Base-by-base conservation (phyloP, 2,113 vertebrate genomes). In the Gadus macrocephalus region DNA sequence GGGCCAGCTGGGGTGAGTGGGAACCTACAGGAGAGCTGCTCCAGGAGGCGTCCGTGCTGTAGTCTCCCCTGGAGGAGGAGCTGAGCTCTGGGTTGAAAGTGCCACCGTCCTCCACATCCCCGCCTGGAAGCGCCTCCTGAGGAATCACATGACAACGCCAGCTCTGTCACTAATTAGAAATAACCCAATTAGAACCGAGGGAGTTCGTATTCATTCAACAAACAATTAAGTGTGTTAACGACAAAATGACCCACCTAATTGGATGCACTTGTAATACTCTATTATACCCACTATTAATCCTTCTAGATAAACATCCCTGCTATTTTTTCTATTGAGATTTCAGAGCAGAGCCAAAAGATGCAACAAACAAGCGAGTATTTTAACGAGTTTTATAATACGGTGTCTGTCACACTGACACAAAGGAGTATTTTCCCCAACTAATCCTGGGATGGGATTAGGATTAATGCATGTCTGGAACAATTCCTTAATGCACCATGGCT, bases 101-200 rank as follows among this genome's bases (percentile, higher is more conserved):
- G 25, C 86, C 78, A 69, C 93, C 90, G 53, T 92, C 77, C 73
- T 95, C 94, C n/a, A 80, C 81, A 64, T 96, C 95, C n/a, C 81
- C 88, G 81, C 90, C 88, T 78, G 90, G 87, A 83, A 90, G 75
- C 0, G 83, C 76, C 72, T 84, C 87, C 87, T 82, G 66, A 31
- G n/a, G 56, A 72, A 69, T 11, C 15, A 74, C 3, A 42, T 20
- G 17, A 62, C n/a, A 66, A 77, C 55, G 70, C 31, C 28, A 35
- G 11, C 60, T 65, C 35, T 17, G 20, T 69, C 38, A 15, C n/a
- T 28, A 60, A 72, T 58, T 63, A 15, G 63, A 0, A 81, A 69
- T 5, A 70, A 55, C 15, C 2, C 4, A 16, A 25, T 73, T 16
- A 64, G n/a, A 66, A 56, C 14, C 53, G 14, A 56, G 53, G 53